These are phyloP conservation scores for Erpobdella octoculata DNA, from an alignment of 2,888 invertebrate species.

Conservation along the genomic window DNA sequence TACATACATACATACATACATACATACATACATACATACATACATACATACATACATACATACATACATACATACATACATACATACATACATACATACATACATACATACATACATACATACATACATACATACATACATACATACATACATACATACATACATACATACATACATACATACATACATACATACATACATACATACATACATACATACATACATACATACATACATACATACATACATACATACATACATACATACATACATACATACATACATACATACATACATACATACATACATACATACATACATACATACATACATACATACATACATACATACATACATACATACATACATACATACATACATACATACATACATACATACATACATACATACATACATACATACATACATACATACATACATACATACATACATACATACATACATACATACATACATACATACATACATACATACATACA, in stretches of 20 bases:
- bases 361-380: conserved; percentile 4
- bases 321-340: conserved; percentile 11
- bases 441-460: no score
- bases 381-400: not conserved
- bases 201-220: not conserved
- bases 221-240: conserved; percentile 13
- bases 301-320: conserved; percentile 18
- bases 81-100: not conserved
- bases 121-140: not conserved
- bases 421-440: no score
- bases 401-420: no score
- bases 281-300: conserved; percentile 2
- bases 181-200: not conserved
- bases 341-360: conserved; percentile 14
- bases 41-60: not conserved
- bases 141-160: not conserved
- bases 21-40: not conserved
- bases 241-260: conserved; percentile 2
- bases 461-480: no score
- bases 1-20: not conserved
- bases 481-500: no score
- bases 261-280: conserved; percentile 12
- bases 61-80: not conserved
- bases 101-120: not conserved
- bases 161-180: not conserved